These are phyloP conservation scores for Sipha maydis DNA, from an alignment of 2,888 invertebrate genomes.

Conservation along the genomic window DNA sequence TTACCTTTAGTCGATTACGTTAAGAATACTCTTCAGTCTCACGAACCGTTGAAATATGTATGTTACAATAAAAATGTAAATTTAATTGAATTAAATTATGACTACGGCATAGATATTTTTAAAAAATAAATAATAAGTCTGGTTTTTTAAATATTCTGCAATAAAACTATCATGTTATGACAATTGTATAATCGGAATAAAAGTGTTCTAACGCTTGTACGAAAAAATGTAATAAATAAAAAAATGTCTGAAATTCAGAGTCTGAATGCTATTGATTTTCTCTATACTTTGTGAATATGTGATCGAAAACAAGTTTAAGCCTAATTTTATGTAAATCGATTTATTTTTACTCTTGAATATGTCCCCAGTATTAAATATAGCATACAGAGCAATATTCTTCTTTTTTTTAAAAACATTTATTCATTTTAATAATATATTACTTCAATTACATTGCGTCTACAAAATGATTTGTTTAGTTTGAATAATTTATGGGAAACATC, in stretches of 20 bases:
- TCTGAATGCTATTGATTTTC: conserved; percentile 15
- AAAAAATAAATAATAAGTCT: not conserved
- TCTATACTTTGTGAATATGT: not conserved
- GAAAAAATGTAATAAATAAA: conserved; percentile 20
- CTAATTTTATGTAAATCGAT: not conserved
- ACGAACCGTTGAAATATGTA: not conserved
- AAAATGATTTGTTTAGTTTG: conserved; percentile 12
- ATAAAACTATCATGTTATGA: conserved; percentile 8
- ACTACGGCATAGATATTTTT: not conserved
- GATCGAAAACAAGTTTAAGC: conserved; percentile 9
- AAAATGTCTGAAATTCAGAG: not conserved
- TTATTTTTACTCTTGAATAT: conserved; percentile 12
- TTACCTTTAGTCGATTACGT: not conserved
- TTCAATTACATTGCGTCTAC: not conserved
- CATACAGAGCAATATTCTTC: not conserved
- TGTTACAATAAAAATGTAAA: not conserved
- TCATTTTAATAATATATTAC: not conserved
- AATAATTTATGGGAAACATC: conserved; percentile 34
- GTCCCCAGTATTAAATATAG: not conserved
- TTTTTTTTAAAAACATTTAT: not conserved
- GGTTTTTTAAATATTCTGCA: not conserved
- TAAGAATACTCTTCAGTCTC: not conserved
- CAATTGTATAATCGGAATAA: not conserved
- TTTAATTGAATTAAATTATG: conserved; percentile 5
- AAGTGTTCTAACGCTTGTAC: not conserved